Evolutionary conservation across 2,888 invertebrate species (phyloP), one percentile per base, ranked within the genome.

Genomic region (Nasonovia ribisnigri): DNA sequence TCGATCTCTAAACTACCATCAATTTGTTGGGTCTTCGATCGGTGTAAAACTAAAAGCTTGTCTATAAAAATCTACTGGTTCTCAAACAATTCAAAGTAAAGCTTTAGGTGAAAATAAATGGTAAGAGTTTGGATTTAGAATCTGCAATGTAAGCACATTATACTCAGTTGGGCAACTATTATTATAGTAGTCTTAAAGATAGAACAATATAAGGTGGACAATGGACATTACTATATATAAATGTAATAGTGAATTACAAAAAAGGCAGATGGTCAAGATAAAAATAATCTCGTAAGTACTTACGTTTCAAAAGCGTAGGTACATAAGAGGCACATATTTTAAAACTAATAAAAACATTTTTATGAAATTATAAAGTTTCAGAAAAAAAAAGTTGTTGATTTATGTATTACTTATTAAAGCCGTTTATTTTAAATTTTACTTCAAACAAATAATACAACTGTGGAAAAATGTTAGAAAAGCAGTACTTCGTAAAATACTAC

Each of bases 31-130:
- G 67, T 48, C 36, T 29, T 67, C 46, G 67, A 92, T 87, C 48
- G 92, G 92, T 29, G 87, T 87, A 88, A 87, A 92, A 92, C 87
- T 92, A 87, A 92, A 92, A 92, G 92, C 92, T 92, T 88, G 92
- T 92, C 67, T 29, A 88, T 88, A 92, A 92, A 92, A 92, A 60
- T 92, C 92, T 92, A 92, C 92, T 29, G 87, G 92, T 88, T 92
- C 60, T 92, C 92, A 51, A 67, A 92, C 92, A 67, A 67, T 88
- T 87, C 87, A 67, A 92, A 87, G 87, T 88, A 92, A 87, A 92
- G 92, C 92, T 92, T 92, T 92, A 88, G 92, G 87, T 67, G 60
- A 92, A 87, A 92, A 92, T 51, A 92, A 92, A 92, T 51, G 92
- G 87, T 67, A 51, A 67, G 92, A 67, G 87, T 92, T 86, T 29